phyloP scores from a whole-genome alignment of 2,797 vertebrate species.

The Acrossocheilus fasciatus region DNA sequence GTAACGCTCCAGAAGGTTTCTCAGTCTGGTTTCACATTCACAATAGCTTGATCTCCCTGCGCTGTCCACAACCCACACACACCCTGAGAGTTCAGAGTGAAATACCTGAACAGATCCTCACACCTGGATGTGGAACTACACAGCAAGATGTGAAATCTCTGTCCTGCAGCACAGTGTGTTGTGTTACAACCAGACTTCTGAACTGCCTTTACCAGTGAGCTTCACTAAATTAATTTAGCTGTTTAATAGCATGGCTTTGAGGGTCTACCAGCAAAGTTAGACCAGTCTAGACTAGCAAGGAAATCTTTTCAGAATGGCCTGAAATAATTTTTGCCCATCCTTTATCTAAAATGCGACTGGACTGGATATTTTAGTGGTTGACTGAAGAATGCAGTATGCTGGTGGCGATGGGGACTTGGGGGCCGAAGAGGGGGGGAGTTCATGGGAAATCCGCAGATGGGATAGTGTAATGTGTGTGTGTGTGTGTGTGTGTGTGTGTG shows the following conservation, averaged over 20 bases:
- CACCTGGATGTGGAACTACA: constrained; percentile 46
- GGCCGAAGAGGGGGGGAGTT: constrained; percentile 43
- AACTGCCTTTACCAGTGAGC: background rate
- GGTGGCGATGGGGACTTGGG: constrained; percentile 24
- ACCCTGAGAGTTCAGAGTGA: background rate
- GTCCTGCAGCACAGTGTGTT: background rate
- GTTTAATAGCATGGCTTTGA: no score
- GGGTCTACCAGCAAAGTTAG: no score
- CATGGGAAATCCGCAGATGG: constrained; percentile 72
- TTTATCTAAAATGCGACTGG: background rate
- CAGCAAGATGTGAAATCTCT: constrained; percentile 44
- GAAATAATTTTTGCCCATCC: background rate
- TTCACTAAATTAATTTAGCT: background rate
- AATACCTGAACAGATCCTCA: constrained; percentile 50
- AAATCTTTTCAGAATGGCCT: background rate
- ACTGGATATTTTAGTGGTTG: constrained; percentile 20
- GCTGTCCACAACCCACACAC: background rate
- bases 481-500: constrained; percentile 40
- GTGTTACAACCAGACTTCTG: background rate
- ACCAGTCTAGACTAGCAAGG: background rate
- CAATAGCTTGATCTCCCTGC: background rate
- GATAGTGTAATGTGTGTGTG: constrained; percentile 55
- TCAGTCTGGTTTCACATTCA: background rate
- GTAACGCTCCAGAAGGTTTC: background rate
- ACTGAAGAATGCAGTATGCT: background rate